Base-by-base conservation (phyloP, 1,140 invertebrate species). In the Leptinotarsa defecta region DNA sequence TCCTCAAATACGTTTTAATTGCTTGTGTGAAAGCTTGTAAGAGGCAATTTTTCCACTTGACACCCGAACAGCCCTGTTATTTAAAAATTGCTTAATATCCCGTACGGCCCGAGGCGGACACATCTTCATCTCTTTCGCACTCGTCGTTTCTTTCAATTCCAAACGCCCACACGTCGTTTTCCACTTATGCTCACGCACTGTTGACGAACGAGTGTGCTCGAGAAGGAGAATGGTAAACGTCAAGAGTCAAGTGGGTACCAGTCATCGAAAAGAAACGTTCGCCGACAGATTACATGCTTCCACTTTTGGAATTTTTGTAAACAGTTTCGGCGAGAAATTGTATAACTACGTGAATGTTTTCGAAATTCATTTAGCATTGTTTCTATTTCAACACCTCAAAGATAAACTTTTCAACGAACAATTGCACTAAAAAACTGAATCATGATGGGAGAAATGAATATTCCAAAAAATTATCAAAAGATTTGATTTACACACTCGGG, bases 31-130 rank as follows among this genome's bases (percentile, higher is more conserved):
- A 71, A 61, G 24, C 68, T 17, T 27, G 52, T 63, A 20, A 64
- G 57, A 43, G 24, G 61, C 74, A 48, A 67, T 34, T 65, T 64
- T 43, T 64, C 74, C 65, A 72, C 71, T 72, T 20, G 34, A 49
- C 68, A 43, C 68, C 4, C 68, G 71, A 68, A 70, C 63, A 69
- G 67, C 22, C 57, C 68, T 75, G 49, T 75, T 71, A 57, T 68
- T 76, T 64, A 77, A 77, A 77, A 77, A 77, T 74, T 77, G 76
- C 67, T 77, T 70, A 77, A 77, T 77, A 77, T 74, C 72, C 71
- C 49, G 68, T 62, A 8, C 11, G 19, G 72, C 76, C 68, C 67
- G 24, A 48, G 57, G 76, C 67, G 13, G 62, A 73, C 75, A 65
- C 75, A 61, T 73, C 71, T 68, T 68, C 63, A 76, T 61, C 68